Conservation (phyloP, 2,113 vertebrate species). For the Ammospiza nelsoni region DNA sequence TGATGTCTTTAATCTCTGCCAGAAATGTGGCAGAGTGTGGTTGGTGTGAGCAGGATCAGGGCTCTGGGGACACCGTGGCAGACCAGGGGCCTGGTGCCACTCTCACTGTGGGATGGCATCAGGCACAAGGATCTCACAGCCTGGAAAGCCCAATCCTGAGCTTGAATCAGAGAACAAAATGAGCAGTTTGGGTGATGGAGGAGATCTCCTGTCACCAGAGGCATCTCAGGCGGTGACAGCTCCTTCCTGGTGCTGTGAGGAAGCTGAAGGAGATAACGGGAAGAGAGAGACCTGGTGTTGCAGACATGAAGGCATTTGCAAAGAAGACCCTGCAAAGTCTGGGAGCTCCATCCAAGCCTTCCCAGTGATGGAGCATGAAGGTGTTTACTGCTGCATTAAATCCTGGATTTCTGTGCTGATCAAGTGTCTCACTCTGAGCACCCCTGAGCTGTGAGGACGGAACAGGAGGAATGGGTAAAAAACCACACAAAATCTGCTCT, state of each 20-base stretch:
- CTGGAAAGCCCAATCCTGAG: neutral
- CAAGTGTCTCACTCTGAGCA: neutral
- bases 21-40: neutral
- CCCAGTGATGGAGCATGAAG: fast-evolving
- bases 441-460: neutral
- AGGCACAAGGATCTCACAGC: neutral
- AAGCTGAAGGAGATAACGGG: neutral
- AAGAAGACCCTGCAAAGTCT: neutral
- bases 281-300: neutral
- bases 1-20: neutral
- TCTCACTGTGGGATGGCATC: neutral
- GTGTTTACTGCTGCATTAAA: neutral
- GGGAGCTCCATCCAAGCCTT: neutral
- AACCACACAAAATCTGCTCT: fast-evolving
- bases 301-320: neutral
- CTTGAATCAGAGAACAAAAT: neutral
- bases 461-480: neutral
- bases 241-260: neutral
- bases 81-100: neutral
- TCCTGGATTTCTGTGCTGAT: neutral
- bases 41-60: neutral
- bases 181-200: neutral
- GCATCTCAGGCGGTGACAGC: neutral
- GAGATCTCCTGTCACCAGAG: neutral
- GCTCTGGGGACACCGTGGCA: neutral